Conservation (phyloP, 1,140 invertebrate species). For the Drosophila aff. region DNA sequence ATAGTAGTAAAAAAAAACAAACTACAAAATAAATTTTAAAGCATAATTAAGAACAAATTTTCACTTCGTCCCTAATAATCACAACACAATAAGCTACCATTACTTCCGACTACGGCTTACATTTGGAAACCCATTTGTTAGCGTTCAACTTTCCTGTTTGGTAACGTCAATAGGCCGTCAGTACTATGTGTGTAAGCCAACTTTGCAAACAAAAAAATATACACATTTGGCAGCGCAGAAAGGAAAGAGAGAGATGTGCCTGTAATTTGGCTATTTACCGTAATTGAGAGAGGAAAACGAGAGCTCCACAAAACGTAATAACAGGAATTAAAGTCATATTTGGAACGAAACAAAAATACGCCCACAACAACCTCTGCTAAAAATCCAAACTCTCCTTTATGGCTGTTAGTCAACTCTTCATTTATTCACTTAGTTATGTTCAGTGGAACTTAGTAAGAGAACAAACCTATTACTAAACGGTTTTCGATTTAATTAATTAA, state of each 20-base stretch:
- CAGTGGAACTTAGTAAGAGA: neutral
- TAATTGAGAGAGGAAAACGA: constrained; percentile 29
- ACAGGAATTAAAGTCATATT: constrained; percentile 66
- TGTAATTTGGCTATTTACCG: constrained; percentile 55
- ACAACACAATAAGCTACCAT: neutral
- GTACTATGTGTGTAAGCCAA: constrained; percentile 22
- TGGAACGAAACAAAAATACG: constrained; percentile 61
- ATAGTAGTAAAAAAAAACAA: too few species aligned
- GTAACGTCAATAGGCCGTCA: constrained; percentile 22
- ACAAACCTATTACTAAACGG: too few species aligned
- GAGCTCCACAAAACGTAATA: constrained; percentile 51
- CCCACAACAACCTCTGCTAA: constrained; percentile 27
- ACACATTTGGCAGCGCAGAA: neutral
- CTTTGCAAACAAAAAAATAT: constrained; percentile 55
- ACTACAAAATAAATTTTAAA: neutral
- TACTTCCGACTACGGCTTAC: constrained; percentile 12
- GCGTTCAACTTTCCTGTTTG: constrained; percentile 16
- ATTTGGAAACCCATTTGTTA: neutral
- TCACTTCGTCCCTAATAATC: too few species aligned
- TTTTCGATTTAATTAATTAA: neutral
- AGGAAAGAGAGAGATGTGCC: neutral
- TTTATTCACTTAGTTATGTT: neutral
- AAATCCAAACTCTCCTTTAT: constrained; percentile 35
- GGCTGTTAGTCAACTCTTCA: neutral
- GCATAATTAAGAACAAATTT: neutral